Percentiles rank a stretch among this genome's conserved stretches.
phyloP scores from a whole-genome alignment of 23 tunicate species.

The Styela plicata region DNA sequence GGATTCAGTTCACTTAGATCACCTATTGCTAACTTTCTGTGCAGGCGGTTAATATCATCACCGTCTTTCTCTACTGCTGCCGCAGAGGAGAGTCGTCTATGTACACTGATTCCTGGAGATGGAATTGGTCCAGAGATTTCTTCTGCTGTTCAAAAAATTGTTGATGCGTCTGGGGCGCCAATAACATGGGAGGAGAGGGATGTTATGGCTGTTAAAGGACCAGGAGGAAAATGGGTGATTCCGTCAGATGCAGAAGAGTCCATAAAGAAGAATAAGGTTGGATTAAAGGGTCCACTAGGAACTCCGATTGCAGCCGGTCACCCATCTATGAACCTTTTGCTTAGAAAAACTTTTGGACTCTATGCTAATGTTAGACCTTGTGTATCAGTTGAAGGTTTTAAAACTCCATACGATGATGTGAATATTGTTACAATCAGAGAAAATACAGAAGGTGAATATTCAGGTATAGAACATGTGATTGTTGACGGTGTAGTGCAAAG shows the following conservation, averaged over 20 bases:
- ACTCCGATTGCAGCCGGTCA: slow-evolving; percentile 98
- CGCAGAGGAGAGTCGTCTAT: slow-evolving; percentile 36
- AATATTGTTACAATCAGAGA: slow-evolving; percentile 93
- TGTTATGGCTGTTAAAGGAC: slow-evolving; percentile 88
- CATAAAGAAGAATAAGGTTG: slow-evolving; percentile 85
- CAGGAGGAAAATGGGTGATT: slow-evolving; percentile 96
- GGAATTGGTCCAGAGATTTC: slow-evolving; percentile 98
- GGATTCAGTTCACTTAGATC: too few relatives aligned
- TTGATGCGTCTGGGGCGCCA: slow-evolving; percentile 98
- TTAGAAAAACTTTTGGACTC: slow-evolving; percentile 87
- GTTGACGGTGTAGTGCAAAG: slow-evolving; percentile 94
- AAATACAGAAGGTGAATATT: slow-evolving; percentile 97
- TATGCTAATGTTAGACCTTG: slow-evolving; percentile 97
- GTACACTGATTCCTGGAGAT: slow-evolving; percentile 95
- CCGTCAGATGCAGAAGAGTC: slow-evolving; percentile 89
- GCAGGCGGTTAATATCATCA: not conserved
- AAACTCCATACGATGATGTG: slow-evolving; percentile 89
- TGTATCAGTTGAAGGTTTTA: slow-evolving; percentile 85
- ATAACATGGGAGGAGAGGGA: slow-evolving; percentile 92
- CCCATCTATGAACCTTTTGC: slow-evolving; percentile 93
- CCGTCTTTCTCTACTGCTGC: slow-evolving; percentile 4
- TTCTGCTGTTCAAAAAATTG: slow-evolving; percentile 87
- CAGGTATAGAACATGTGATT: slow-evolving; percentile 91
- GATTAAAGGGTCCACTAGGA: slow-evolving; percentile 89
- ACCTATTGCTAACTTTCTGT: too few relatives aligned